Conservation (phyloP, 2,113 vertebrate genomes). For the Chlorocebus sabaeus region DNA sequence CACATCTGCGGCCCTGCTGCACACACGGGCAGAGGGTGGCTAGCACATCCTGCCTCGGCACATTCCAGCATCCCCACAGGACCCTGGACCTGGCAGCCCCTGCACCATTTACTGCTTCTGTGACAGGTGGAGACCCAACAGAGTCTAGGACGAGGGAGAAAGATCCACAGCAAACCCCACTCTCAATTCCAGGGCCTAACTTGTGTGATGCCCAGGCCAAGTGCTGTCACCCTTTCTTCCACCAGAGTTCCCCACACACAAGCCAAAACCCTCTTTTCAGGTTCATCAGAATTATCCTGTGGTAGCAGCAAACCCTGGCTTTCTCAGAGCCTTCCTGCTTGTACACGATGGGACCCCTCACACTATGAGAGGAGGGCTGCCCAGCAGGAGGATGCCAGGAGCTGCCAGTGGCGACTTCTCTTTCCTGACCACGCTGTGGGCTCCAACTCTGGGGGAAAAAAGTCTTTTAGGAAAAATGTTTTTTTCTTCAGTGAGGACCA, state of each 20-base stretch:
- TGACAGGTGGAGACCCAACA: neutral
- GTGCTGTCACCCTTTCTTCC: slow-evolving; percentile 12
- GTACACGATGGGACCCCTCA: neutral
- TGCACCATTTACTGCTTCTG: neutral
- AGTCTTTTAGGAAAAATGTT: neutral
- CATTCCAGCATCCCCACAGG: neutral
- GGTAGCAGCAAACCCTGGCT: neutral
- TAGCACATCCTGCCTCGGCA: no score
- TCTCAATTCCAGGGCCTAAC: neutral
- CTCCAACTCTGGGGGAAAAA: neutral
- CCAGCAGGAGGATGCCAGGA: neutral
- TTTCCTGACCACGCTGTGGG: neutral
- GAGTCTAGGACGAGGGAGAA: neutral
- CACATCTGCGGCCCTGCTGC: no score
- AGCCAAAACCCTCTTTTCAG: slow-evolving; percentile 57
- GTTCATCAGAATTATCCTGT: neutral
- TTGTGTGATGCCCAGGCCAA: neutral
- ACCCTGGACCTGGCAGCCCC: neutral
- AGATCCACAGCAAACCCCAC: neutral
- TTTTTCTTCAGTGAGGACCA: neutral
- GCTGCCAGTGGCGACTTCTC: neutral
- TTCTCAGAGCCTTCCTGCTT: neutral
- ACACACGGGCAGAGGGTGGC: no score
- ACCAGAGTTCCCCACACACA: neutral
- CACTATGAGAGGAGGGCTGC: neutral